phyloP scores from a whole-genome alignment of 2,113 vertebrate genomes.

The Pseudopodoces humilis region DNA sequence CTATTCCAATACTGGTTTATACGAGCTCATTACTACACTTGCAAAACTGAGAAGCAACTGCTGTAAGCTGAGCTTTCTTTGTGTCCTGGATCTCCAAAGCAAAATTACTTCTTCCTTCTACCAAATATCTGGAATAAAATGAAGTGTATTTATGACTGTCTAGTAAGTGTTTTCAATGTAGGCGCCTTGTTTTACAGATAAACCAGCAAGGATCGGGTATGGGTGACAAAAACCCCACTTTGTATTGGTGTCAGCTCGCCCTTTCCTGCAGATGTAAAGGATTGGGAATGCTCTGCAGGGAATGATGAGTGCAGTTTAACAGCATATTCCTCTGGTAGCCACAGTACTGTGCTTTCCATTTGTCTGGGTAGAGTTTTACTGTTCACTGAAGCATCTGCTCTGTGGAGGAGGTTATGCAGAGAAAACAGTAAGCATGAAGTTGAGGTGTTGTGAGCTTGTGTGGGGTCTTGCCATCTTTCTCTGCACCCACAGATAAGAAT shows the following conservation, averaged over 20 bases:
- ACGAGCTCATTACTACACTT: neutral
- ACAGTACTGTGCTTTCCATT: neutral
- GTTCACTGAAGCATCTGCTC: neutral
- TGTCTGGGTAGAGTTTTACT: neutral
- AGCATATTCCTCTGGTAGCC: neutral
- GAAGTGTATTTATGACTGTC: neutral
- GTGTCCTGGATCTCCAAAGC: neutral
- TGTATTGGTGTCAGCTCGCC: neutral
- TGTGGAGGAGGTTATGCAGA: neutral
- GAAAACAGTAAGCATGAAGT: neutral
- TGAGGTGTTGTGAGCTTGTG: neutral
- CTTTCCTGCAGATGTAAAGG: neutral
- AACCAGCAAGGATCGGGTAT: neutral
- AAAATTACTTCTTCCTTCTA: neutral
- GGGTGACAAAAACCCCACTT: neutral
- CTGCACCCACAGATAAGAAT: neutral
- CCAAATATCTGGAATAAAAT: neutral
- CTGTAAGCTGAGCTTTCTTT: neutral
- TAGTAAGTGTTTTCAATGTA: neutral
- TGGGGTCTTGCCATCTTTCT: neutral
- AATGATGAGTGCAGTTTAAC: neutral
- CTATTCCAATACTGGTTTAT: neutral
- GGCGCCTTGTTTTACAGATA: neutral
- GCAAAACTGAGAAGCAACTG: neutral
- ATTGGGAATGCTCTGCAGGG: neutral